Evolutionary conservation across 2,113 vertebrate species (phyloP), one percentile per base, ranked within the genome.

Genomic region (Tychaedon coryphoeus): DNA sequence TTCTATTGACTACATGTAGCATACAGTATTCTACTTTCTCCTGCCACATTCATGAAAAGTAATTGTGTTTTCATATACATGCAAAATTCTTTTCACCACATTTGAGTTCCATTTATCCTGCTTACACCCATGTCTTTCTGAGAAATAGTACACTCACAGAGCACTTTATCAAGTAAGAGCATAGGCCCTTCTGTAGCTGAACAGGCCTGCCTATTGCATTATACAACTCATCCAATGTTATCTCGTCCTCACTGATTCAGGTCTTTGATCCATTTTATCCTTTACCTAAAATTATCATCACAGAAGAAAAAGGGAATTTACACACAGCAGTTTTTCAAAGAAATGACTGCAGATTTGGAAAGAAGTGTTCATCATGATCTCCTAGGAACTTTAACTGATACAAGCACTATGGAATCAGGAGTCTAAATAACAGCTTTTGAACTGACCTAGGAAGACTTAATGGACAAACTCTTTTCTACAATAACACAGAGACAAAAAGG

Each of bases 371-470:
- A 81, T 95, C 81, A 84, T 81, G 38, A 86, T 91, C 64, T 96
- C 88, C 70, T 45, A 69, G 70, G 75, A 64, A 72, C 79, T 96
- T 97, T 82, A 95, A 94, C 60, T 96, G 72, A 93, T 85, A 12
- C 40, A 92, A 97, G 54, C 36, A 58, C 69, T 96, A 96, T 92
- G 77, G 77, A 95, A 95, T 91, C 66, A 56, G 87, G 84, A 94
- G 23, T 88, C 83, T 95, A 93, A 96, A 88, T 84, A 94, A 51
- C 75, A 91, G 71, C 36, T 78, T 97, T 95, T 76, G 61, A 73
- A 93, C 87, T 75, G 40, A 36, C 64, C 65, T 62, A 82, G 82
- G 61, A 96, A 93, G 88, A 54, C 40, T 71, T 93, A 95, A 91
- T 76, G 82, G 80, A 33, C 36, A 93, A 38, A 64, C 33, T 86